Conservation (phyloP, 2,797 vertebrate species). For the Myripristis jacobus region DNA sequence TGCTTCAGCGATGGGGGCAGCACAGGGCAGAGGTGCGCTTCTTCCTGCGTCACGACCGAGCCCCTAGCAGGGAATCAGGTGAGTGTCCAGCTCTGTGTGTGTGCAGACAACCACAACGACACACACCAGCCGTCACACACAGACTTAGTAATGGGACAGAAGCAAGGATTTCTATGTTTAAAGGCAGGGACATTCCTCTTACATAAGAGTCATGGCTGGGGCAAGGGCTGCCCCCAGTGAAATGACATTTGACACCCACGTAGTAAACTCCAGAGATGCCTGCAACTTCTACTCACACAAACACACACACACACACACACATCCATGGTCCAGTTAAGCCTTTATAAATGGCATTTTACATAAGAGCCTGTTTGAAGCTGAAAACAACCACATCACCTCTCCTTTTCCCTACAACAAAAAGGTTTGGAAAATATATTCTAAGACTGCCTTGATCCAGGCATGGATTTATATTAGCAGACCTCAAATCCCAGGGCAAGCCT, state of each 20-base stretch:
- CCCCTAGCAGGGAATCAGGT: constrained; percentile 88
- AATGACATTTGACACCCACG: constrained; percentile 39
- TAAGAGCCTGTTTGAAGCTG: constrained; percentile 8
- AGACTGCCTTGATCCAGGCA: constrained; percentile 17
- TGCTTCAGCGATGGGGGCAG: constrained; percentile 91
- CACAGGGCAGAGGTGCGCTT: constrained; percentile 92
- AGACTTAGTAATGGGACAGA: constrained; percentile 1
- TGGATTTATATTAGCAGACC: constrained; percentile 36
- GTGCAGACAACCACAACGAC: neutral
- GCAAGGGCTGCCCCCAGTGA: constrained; percentile 13
- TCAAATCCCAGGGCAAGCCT: constrained; percentile 46
- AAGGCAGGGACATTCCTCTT: neutral
- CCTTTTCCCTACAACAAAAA: constrained; percentile 9
- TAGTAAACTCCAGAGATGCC: constrained; percentile 49
- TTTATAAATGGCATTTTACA: constrained; percentile 20
- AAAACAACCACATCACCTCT: constrained; percentile 9
- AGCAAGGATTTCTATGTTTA: neutral
- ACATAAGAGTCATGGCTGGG: neutral
- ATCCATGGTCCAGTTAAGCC: neutral
- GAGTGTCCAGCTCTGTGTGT: constrained; percentile 29
- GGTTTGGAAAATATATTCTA: constrained; percentile 20
- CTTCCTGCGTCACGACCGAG: constrained; percentile 92
- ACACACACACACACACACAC: constrained; percentile 15
- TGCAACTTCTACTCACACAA: constrained; percentile 26
- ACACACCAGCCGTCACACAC: neutral